Evolutionary conservation across 2,113 vertebrate species (phyloP).

Genomic region (Piaya cayana): DNA sequence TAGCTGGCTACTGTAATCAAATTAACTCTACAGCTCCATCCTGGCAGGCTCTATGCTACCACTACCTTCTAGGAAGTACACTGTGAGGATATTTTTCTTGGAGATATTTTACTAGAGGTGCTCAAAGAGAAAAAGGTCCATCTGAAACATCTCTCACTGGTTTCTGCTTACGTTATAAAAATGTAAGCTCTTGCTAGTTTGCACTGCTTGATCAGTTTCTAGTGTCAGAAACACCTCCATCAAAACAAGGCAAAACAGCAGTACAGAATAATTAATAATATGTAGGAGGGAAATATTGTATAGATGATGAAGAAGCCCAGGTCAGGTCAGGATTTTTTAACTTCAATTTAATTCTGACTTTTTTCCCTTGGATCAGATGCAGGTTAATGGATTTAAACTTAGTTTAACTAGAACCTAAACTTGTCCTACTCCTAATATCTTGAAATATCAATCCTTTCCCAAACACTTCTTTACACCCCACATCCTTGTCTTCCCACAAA

Average conservation of each 20-base stretch:
- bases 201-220: neutral
- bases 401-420: neutral
- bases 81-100: neutral
- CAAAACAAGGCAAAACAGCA: neutral
- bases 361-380: neutral
- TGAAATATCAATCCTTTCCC: neutral
- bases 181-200: neutral
- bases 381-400: neutral
- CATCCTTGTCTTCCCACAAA: neutral
- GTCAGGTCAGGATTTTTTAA: neutral
- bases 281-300: neutral
- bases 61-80: neutral
- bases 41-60: neutral
- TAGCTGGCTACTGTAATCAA: neutral
- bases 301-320: neutral
- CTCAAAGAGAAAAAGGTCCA: neutral
- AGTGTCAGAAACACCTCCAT: neutral
- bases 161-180: neutral
- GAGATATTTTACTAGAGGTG: neutral
- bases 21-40: neutral
- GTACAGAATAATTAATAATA: neutral
- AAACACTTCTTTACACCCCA: neutral
- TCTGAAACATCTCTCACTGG: neutral
- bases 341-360: neutral
- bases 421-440: neutral